phyloP scores from a whole-genome alignment of 2,113 vertebrate species.

The Corythaeola cristata region DNA sequence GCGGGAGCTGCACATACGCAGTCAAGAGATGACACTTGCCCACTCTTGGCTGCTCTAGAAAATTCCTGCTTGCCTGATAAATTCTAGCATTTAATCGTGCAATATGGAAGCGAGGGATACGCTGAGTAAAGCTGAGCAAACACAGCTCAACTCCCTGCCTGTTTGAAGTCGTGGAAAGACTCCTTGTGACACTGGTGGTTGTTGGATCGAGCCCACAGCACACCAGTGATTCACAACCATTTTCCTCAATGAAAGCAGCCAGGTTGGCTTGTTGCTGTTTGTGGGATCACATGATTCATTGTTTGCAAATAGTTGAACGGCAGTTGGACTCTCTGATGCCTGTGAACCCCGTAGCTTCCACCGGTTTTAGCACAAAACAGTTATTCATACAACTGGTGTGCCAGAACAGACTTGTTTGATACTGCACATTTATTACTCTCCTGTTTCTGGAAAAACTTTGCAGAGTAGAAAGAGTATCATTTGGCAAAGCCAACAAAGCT shows the following conservation, averaged over 20 bases:
- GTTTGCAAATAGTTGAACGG: constrained; percentile 53
- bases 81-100: neutral
- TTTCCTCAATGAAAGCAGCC: constrained; percentile 62
- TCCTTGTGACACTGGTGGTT: constrained; percentile 49
- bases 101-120: neutral
- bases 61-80: constrained; percentile 24
- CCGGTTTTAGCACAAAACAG: neutral
- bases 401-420: constrained; percentile 61
- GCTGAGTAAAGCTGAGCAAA: constrained; percentile 37
- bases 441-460: constrained; percentile 19
- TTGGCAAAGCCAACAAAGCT: constrained; percentile 47
- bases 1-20: constrained; percentile 33
- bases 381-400: constrained; percentile 24
- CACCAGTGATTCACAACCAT: constrained; percentile 64
- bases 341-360: neutral
- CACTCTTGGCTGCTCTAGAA: constrained; percentile 25
- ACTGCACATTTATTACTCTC: neutral
- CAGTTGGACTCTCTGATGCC: constrained; percentile 42
- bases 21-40: constrained; percentile 33
- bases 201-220: constrained; percentile 46
- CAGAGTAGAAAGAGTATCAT: constrained; percentile 2
- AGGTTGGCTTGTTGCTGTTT: constrained; percentile 55
- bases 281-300: constrained; percentile 47
- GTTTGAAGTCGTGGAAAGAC: constrained; percentile 45
- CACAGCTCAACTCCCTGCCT: constrained; percentile 18